phyloP scores from a whole-genome alignment of 2,888 invertebrate genomes.

The Emmelina monodactyla region DNA sequence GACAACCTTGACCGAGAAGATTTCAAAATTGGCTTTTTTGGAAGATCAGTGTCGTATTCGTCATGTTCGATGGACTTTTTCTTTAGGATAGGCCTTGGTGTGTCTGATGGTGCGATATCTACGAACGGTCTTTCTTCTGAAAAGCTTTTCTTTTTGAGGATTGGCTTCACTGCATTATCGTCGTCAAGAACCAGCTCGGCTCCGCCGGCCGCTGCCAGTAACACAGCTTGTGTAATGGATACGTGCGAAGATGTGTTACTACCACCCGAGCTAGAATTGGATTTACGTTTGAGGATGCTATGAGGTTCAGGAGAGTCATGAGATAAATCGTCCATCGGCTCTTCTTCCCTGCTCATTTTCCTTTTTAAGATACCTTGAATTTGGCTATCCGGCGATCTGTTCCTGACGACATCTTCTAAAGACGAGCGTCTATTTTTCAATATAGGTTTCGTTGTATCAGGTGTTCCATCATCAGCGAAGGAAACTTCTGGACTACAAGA shows the following conservation, averaged over 20 bases:
- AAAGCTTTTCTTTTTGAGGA: conserved; percentile 83
- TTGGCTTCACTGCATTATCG: conserved; percentile 73
- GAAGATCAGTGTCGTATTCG: conserved; percentile 75
- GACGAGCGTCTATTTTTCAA: conserved; percentile 75
- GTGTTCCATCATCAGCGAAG: conserved; percentile 61
- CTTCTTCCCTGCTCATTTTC: conserved; percentile 71
- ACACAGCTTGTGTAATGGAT: conserved; percentile 72
- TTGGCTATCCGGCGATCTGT: conserved; percentile 70
- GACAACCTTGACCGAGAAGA: conserved; percentile 72
- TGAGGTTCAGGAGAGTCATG: conserved; percentile 75
- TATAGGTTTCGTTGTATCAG: conserved; percentile 70
- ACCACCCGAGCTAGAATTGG: conserved; percentile 73
- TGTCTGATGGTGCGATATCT: conserved; percentile 48
- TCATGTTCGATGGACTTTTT: conserved; percentile 84
- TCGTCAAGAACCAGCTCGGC: conserved; percentile 64
- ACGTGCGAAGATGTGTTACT: conserved; percentile 72
- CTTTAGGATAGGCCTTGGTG: conserved; percentile 82
- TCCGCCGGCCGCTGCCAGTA: conserved; percentile 70
- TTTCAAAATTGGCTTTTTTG: conserved; percentile 80
- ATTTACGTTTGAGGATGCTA: conserved; percentile 81
- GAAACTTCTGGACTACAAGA: conserved; percentile 76
- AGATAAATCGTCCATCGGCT: conserved; percentile 68
- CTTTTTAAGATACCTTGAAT: conserved; percentile 75
- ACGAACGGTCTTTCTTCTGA: conserved; percentile 71
- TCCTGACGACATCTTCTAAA: conserved; percentile 72